Percentiles rank a stretch among this genome's conserved stretches.
These are phyloP conservation scores for Cynopterus brachyotis DNA, from an alignment of 2,113 vertebrate species.

Conservation along the genomic window DNA sequence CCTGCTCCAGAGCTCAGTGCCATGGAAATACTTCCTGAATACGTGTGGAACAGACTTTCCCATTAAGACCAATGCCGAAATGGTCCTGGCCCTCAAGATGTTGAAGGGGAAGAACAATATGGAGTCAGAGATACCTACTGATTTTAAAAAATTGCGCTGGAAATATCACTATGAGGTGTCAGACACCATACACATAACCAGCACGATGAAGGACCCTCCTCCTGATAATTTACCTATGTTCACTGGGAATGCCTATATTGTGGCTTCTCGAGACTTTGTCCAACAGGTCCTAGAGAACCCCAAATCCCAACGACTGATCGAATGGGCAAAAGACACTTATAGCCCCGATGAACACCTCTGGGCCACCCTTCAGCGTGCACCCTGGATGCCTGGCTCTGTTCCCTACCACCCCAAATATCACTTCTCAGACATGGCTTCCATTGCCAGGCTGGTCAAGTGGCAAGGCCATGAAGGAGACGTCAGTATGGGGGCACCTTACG, in stretches of 20 bases:
- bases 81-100: conserved; percentile 84
- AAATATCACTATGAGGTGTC: conserved; percentile 82
- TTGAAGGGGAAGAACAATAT: conserved; percentile 90
- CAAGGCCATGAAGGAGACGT: conserved; percentile 84
- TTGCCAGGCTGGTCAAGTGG: conserved; percentile 93
- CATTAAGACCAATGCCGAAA: conserved; percentile 94
- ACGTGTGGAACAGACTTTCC: conserved; percentile 95
- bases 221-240: conserved; percentile 88
- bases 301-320: conserved; percentile 80
- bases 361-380: conserved; percentile 92
- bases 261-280: conserved; percentile 89
- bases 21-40: conserved; percentile 93
- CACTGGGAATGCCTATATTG: conserved; percentile 90
- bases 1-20: conserved; percentile 83
- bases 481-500: conserved; percentile 87
- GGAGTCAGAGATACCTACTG: conserved; percentile 86
- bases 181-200: conserved; percentile 57
- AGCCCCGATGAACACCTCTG: conserved; percentile 95
- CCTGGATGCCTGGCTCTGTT: conserved; percentile 86
- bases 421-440: conserved; percentile 88
- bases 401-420: conserved; percentile 87
- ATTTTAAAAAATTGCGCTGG: conserved; percentile 86
- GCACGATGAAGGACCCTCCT: conserved; percentile 80
- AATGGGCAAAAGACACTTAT: conserved; percentile 94
- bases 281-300: conserved; percentile 82